Percentiles rank a stretch among this genome's conserved stretches.
phyloP scores from a whole-genome alignment of 2,888 invertebrate species.

The Thumatha senex region DNA sequence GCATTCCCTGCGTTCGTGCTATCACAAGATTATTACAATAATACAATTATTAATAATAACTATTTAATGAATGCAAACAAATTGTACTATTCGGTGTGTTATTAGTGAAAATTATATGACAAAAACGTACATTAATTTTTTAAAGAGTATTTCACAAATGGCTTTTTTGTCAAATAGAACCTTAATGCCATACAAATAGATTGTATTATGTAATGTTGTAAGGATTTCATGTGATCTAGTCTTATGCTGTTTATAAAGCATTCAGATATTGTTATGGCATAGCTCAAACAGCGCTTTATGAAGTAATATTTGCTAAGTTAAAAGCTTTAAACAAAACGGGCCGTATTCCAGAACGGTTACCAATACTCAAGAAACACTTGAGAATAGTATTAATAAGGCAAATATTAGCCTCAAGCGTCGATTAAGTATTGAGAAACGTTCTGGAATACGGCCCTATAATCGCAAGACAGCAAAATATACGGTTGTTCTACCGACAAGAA shows the following conservation, averaged over 20 bases:
- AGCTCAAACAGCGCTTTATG: too few relatives aligned
- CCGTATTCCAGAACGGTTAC: too few relatives aligned
- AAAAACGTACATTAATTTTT: constrained; percentile 26
- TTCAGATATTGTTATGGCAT: constrained; percentile 34
- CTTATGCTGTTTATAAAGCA: constrained; percentile 9
- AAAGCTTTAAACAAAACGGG: too few relatives aligned
- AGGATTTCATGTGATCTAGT: constrained; percentile 15
- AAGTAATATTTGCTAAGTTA: too few relatives aligned
- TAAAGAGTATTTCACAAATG: constrained; percentile 36
- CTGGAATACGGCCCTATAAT: too few relatives aligned
- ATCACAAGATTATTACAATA: constrained; percentile 29
- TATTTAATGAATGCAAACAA: constrained; percentile 51
- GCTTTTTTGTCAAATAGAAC: constrained; percentile 37
- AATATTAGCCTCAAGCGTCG: too few relatives aligned
- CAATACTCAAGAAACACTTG: too few relatives aligned
- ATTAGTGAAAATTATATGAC: constrained; percentile 28
- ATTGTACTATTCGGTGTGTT: constrained; percentile 66
- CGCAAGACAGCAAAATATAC: too few relatives aligned
- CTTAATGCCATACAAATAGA: constrained; percentile 27
- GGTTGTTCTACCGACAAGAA: too few relatives aligned
- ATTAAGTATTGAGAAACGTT: too few relatives aligned
- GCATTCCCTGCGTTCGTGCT: constrained; percentile 28
- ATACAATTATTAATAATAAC: constrained; percentile 31
- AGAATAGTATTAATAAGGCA: too few relatives aligned
- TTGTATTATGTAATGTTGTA: constrained; percentile 19